phyloP scores from a whole-genome alignment of 1,140 invertebrate species.

The Agrypnia vestita region DNA sequence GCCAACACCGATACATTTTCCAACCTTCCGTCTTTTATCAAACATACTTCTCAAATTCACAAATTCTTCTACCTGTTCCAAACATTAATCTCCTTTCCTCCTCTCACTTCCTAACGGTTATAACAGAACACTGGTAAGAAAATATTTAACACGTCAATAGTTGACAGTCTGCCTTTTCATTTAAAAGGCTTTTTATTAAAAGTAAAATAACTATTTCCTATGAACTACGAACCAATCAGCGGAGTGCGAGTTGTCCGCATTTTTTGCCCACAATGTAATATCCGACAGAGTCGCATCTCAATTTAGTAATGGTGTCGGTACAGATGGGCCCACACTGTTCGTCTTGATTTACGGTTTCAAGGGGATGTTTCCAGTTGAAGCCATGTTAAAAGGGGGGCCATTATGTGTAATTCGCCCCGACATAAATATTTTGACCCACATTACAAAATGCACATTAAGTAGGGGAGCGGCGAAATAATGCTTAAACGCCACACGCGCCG shows the following conservation, averaged over 20 bases:
- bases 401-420: conserved; percentile 51
- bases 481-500: background rate
- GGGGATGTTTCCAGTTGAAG: conserved; percentile 45
- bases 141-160: no score
- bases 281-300: conserved; percentile 38
- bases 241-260: background rate
- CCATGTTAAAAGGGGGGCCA: conserved; percentile 35
- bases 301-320: conserved; percentile 48
- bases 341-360: conserved; percentile 53
- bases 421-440: conserved; percentile 61
- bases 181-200: no score
- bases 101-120: no score
- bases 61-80: no score
- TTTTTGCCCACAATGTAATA: conserved; percentile 2
- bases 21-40: no score
- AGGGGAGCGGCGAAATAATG: background rate
- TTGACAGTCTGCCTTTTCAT: no score
- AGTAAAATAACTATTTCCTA: no score
- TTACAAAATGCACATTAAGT: conserved; percentile 43
- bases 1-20: no score
- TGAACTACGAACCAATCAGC: background rate
- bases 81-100: no score
- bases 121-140: no score
- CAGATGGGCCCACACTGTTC: conserved; percentile 47
- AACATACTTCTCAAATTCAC: no score